A percentile compares a stretch with the other conserved stretches of the same genome.
phyloP scores from a whole-genome alignment of 2,113 vertebrate genomes.

The Epinephelus fuscoguttatus region DNA sequence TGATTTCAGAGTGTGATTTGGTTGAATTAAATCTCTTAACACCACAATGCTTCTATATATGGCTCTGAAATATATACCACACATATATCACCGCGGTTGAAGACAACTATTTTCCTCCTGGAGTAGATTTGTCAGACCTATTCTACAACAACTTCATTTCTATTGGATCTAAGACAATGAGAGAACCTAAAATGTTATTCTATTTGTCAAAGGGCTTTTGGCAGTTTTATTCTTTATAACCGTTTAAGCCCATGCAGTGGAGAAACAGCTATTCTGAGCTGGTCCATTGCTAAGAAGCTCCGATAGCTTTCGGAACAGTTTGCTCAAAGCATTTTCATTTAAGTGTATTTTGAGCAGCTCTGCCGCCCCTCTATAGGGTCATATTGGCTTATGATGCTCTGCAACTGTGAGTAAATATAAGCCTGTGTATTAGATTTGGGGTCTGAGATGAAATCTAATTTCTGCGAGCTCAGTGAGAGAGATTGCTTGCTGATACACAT shows the following conservation, averaged over 20 bases:
- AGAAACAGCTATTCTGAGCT: conserved; percentile 29
- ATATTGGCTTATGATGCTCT: conserved; percentile 77
- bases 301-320: conserved; percentile 66
- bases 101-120: conserved; percentile 2
- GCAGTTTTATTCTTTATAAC: conserved; percentile 8
- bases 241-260: not conserved
- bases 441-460: conserved; percentile 81
- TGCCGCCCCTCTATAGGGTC: conserved; percentile 66
- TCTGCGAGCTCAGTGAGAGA: conserved; percentile 68
- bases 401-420: conserved; percentile 82
- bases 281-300: conserved; percentile 35
- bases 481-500: conserved; percentile 74
- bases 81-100: not conserved
- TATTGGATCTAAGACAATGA: conserved; percentile 7
- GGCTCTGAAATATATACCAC: conserved; percentile 2
- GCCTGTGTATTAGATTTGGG: conserved; percentile 80
- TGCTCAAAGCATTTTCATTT: conserved; percentile 77
- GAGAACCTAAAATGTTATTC: conserved; percentile 18
- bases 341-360: conserved; percentile 71
- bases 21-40: conserved; percentile 46
- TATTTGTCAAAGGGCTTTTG: not conserved
- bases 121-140: conserved; percentile 13
- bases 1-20: conserved; percentile 52
- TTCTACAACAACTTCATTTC: conserved; percentile 33
- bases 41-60: conserved; percentile 7